Evolutionary conservation across 2,888 invertebrate genomes (phyloP).

Genomic region (Hanleya hanleyi): DNA sequence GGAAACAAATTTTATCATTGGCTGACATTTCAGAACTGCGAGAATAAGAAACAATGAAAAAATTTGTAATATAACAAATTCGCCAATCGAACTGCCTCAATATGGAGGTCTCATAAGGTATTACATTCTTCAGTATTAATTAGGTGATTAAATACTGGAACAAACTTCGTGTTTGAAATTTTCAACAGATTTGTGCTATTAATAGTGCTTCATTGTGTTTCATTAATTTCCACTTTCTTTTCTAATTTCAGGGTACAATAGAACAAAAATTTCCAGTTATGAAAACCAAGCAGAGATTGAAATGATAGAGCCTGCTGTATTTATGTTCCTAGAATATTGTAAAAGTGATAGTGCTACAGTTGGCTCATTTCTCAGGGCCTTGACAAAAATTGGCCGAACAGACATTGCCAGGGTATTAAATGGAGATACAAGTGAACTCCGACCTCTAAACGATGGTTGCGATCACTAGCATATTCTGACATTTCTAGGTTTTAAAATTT

Average conservation of each 20-base stretch:
- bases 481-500: neutral
- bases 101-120: no score
- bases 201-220: no score
- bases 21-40: no score
- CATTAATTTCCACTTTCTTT: neutral
- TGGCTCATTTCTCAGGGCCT: conserved; percentile 48
- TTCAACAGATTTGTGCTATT: no score
- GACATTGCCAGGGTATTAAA: conserved; percentile 49
- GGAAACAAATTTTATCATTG: no score
- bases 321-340: conserved; percentile 54
- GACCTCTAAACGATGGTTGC: conserved; percentile 13
- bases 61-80: no score
- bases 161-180: no score
- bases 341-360: conserved; percentile 50
- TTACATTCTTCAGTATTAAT: no score
- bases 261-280: conserved; percentile 43
- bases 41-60: no score
- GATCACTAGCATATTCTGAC: neutral
- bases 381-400: conserved; percentile 52
- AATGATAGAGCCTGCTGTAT: conserved; percentile 40
- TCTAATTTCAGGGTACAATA: conserved; percentile 53
- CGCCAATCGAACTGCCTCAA: no score
- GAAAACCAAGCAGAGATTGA: conserved; percentile 37
- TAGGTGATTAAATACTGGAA: no score
- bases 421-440: conserved; percentile 32